phyloP scores from a whole-genome alignment of 2,113 vertebrate genomes.

The Clupea harengus region DNA sequence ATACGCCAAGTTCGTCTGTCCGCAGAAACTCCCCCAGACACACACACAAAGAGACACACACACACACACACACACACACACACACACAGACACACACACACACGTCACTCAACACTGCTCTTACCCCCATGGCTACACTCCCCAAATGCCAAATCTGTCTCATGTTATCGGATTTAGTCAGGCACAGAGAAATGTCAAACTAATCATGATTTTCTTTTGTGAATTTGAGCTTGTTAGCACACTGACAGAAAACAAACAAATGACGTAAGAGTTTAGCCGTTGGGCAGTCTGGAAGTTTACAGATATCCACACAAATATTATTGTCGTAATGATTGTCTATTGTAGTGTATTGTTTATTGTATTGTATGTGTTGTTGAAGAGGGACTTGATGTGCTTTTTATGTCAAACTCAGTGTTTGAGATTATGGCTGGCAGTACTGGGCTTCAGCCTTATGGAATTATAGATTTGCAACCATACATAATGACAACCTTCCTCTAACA shows the following conservation, averaged over 20 bases:
- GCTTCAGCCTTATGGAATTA: neutral
- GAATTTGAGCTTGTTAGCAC: slow-evolving; percentile 57
- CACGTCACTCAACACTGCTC: slow-evolving; percentile 50
- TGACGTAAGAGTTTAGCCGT: neutral
- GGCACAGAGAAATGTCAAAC: slow-evolving; percentile 62
- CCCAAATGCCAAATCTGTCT: slow-evolving; percentile 64
- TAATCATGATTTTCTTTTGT: slow-evolving; percentile 65
- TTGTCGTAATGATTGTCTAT: neutral
- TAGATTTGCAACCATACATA: neutral
- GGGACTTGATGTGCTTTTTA: neutral
- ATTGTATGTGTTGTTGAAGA: neutral
- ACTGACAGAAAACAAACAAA: slow-evolving; percentile 17
- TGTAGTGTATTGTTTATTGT: neutral
- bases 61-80: slow-evolving; percentile 2
- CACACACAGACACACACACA: slow-evolving; percentile 17
- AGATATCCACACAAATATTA: neutral
- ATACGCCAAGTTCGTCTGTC: slow-evolving; percentile 54
- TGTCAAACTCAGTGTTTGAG: neutral
- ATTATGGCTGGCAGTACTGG: neutral
- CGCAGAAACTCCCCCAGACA: slow-evolving; percentile 42
- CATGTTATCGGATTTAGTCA: slow-evolving; percentile 60
- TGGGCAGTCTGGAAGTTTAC: neutral
- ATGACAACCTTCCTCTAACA: neutral
- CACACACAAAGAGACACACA: neutral
- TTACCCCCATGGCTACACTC: slow-evolving; percentile 56